phyloP scores from a whole-genome alignment of 92 coral and sea anemone genomes.

The Zoanthus solanderi region DNA sequence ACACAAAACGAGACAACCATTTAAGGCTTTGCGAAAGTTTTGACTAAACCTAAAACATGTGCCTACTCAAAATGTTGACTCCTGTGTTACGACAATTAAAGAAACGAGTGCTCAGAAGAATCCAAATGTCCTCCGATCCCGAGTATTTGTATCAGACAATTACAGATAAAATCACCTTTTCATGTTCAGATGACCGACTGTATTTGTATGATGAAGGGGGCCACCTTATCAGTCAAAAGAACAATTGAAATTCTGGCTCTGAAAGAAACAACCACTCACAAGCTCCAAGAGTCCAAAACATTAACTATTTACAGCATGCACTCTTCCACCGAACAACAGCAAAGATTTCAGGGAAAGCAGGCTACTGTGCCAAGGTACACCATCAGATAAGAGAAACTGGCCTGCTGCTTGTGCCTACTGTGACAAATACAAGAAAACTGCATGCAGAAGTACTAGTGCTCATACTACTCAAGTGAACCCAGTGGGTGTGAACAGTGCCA shows the following conservation, averaged over 20 bases:
- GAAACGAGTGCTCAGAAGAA: background rate
- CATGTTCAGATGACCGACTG: background rate
- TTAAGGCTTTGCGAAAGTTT: background rate
- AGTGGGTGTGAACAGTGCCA: slow-evolving; percentile 5
- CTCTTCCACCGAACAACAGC: background rate
- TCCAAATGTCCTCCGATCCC: background rate
- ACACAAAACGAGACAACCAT: background rate
- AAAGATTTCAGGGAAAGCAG: background rate
- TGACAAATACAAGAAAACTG: slow-evolving; percentile 40
- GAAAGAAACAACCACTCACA: slow-evolving; percentile 1
- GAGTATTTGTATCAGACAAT: background rate
- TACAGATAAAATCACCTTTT: background rate
- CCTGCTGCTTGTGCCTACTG: slow-evolving; percentile 52
- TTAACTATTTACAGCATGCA: slow-evolving; percentile 28
- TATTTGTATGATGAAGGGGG: background rate
- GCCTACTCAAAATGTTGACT: background rate
- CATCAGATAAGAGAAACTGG: slow-evolving; percentile 52
- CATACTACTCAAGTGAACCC: slow-evolving; percentile 26
- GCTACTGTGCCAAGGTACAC: slow-evolving; percentile 28
- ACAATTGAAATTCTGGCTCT: background rate
- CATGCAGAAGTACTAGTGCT: slow-evolving; percentile 35
- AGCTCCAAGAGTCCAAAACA: slow-evolving; percentile 13
- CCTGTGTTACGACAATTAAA: background rate
- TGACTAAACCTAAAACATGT: slow-evolving; percentile 1
- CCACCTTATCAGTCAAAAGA: background rate